Evolutionary conservation across 2,888 invertebrate genomes (phyloP).

Genomic region (Amphipoea lucens): DNA sequence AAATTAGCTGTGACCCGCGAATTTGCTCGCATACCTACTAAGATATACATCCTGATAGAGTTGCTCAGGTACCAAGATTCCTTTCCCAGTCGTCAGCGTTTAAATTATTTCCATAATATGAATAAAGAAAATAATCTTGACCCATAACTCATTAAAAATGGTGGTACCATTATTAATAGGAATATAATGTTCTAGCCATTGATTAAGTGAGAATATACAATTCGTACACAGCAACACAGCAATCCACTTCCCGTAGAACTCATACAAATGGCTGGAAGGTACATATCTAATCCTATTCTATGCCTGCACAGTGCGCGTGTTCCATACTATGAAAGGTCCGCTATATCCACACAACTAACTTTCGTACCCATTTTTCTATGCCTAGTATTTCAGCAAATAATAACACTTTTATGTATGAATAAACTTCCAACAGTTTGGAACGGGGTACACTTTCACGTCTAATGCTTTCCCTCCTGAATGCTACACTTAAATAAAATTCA

Average conservation of each 20-base stretch:
- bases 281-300: constrained; percentile 48
- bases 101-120: background rate
- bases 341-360: constrained; percentile 42
- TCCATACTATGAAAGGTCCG: constrained; percentile 47
- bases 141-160: background rate
- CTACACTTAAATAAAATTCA: constrained; percentile 50
- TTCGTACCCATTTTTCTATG: constrained; percentile 34
- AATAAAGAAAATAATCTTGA: background rate
- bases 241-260: constrained; percentile 60
- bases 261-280: constrained; percentile 41
- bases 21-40: background rate
- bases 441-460: constrained; percentile 25
- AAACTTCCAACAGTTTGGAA: constrained; percentile 36
- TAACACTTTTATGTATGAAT: constrained; percentile 49
- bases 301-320: constrained; percentile 12
- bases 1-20: background rate
- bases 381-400: constrained; percentile 49
- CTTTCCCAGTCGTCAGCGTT: background rate
- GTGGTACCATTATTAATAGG: background rate
- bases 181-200: constrained; percentile 10
- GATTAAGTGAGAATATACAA: constrained; percentile 25
- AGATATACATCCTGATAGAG: background rate
- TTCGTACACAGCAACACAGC: constrained; percentile 59
- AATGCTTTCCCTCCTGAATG: constrained; percentile 33
- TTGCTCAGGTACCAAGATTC: background rate